These are phyloP conservation scores for Invenusta paracnida DNA, from an alignment of 2,888 invertebrate species.

Conservation along the genomic window DNA sequence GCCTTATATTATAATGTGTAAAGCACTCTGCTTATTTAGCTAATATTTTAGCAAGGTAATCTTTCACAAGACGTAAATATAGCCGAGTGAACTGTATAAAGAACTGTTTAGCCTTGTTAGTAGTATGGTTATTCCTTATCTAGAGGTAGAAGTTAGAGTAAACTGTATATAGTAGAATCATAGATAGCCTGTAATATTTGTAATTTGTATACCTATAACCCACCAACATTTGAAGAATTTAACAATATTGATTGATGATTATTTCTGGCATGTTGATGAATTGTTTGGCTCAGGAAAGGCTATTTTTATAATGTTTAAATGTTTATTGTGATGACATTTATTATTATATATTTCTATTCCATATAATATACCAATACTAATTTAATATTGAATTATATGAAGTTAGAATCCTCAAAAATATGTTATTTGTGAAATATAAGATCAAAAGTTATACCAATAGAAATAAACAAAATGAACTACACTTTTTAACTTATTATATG, in stretches of 20 bases:
- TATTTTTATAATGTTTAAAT: background rate
- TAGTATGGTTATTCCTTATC: background rate
- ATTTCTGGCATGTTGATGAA: background rate
- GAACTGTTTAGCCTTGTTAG: too few species aligned
- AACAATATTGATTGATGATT: slow-evolving; percentile 5
- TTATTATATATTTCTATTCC: background rate
- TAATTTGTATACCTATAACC: too few species aligned
- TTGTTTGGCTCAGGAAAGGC: background rate
- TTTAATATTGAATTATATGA: background rate
- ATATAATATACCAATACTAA: background rate
- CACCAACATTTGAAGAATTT: background rate
- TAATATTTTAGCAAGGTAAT: too few species aligned
- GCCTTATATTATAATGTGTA: too few species aligned
- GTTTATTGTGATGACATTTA: background rate
- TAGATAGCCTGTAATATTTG: background rate
- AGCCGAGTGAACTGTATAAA: too few species aligned
- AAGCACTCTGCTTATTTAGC: too few species aligned
- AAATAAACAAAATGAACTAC: background rate
- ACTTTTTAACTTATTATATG: background rate
- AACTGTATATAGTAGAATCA: background rate
- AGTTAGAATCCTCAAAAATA: background rate
- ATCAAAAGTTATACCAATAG: background rate
- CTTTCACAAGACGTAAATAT: too few species aligned
- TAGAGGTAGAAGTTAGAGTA: background rate
- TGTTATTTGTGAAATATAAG: slow-evolving; percentile 7